These are phyloP conservation scores for Philhelius pedissequus DNA, from an alignment of 2,888 invertebrate species.

Conservation along the genomic window DNA sequence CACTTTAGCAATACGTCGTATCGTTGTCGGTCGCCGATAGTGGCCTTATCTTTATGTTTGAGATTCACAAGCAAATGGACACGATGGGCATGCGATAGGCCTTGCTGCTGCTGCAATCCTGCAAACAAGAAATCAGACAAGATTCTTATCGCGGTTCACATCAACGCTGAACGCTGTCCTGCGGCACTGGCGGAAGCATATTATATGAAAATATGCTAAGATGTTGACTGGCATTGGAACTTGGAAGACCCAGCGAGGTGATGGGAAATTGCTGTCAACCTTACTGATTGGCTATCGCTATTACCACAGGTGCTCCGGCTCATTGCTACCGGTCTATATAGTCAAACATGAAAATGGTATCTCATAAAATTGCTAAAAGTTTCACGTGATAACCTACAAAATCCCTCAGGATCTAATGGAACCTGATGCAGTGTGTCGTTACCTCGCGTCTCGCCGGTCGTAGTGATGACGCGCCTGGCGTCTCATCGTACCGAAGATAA, in stretches of 20 bases:
- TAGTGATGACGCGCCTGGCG: conserved; percentile 10
- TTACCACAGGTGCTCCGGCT: conserved; percentile 33
- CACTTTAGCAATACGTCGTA: conserved; percentile 22
- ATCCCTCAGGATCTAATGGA: conserved; percentile 48
- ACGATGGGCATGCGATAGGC: conserved; percentile 52
- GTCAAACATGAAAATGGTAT: conserved; percentile 54
- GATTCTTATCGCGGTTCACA: conserved; percentile 52
- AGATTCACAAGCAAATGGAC: conserved; percentile 57
- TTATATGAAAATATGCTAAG: conserved; percentile 66
- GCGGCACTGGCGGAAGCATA: conserved; percentile 39
- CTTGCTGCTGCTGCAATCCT: conserved; percentile 1
- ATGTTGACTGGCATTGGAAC: conserved; percentile 22
- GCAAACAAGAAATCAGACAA: conserved; percentile 55
- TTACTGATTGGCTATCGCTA: conserved; percentile 23
- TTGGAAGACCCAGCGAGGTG: conserved; percentile 17
- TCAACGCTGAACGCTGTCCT: conserved; percentile 10
- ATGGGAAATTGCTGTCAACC: conserved; percentile 53
- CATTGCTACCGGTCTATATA: conserved; percentile 23
- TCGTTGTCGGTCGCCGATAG: conserved; percentile 13
- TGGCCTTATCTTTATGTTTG: conserved; percentile 55
- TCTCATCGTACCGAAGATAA: conserved; percentile 16
- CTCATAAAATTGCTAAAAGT: conserved; percentile 51
- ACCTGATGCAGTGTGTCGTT: background rate
- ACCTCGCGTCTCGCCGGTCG: background rate
- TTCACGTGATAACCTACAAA: conserved; percentile 60